These are phyloP conservation scores for Macropus fuliginosus DNA, from an alignment of 2,797 vertebrate species.

Conservation along the genomic window DNA sequence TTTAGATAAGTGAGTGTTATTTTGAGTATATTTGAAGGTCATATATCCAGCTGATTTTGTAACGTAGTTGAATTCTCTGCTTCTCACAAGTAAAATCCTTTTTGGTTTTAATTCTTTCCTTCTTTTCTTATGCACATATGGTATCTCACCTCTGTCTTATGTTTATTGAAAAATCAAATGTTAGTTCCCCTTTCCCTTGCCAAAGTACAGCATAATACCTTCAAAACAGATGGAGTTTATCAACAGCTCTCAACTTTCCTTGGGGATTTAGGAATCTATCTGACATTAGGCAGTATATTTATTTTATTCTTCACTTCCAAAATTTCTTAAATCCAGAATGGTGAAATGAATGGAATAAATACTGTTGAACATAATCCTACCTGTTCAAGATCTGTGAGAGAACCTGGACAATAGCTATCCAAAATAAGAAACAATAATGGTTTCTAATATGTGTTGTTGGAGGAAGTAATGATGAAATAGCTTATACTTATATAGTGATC, in stretches of 20 bases:
- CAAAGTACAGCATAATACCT: background rate
- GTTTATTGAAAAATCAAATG: background rate
- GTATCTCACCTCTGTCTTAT: slow-evolving; percentile 4
- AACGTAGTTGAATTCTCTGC: background rate
- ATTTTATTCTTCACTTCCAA: background rate
- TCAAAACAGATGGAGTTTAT: slow-evolving; percentile 5
- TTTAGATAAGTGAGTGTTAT: background rate
- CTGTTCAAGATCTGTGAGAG: background rate
- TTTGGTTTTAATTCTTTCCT: background rate
- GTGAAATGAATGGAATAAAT: background rate
- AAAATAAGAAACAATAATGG: background rate
- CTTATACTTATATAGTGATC: background rate
- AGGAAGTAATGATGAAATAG: background rate
- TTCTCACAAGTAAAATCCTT: background rate
- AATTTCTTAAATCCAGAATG: background rate
- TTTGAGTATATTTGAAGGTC: slow-evolving; percentile 24
- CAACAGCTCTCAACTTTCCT: background rate
- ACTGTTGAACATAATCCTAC: background rate
- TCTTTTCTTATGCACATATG: background rate
- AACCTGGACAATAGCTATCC: background rate
- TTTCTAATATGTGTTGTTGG: background rate
- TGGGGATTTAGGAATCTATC: background rate
- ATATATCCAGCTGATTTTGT: background rate
- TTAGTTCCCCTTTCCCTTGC: background rate
- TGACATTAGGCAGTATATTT: background rate